These are phyloP conservation scores for Bungarus multicinctus DNA, from an alignment of 2,113 vertebrate species.

Conservation along the genomic window DNA sequence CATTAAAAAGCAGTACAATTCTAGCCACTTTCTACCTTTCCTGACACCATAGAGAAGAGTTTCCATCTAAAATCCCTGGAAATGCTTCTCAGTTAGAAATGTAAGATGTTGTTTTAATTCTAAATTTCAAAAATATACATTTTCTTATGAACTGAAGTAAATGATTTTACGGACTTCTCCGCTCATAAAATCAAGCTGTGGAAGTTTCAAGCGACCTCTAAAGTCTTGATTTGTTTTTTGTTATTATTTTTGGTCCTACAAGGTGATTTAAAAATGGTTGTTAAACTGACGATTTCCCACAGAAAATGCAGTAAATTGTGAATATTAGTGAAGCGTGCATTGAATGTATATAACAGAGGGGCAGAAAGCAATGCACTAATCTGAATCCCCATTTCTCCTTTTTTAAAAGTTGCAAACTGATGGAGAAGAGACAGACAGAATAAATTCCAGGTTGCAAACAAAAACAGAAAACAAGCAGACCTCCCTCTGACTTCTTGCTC, in stretches of 20 bases:
- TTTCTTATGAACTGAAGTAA: not conserved
- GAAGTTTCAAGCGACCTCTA: not conserved
- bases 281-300: not conserved
- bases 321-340: not conserved
- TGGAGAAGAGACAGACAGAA: not conserved
- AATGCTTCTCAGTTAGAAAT: not conserved
- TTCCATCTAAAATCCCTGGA: not conserved
- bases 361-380: not conserved
- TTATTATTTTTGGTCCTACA: not conserved
- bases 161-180: not conserved
- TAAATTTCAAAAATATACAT: not conserved
- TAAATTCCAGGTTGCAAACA: not conserved
- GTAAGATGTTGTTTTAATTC: not conserved
- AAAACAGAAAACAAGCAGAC: not conserved
- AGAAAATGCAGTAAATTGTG: not conserved
- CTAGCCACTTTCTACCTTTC: not conserved
- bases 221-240: not conserved
- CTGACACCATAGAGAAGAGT: not conserved
- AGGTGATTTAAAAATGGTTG: not conserved
- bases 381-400: not conserved
- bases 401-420: not conserved
- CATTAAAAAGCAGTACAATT: not conserved
- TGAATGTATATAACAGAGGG: not conserved
- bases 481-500: not conserved
- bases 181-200: not conserved